Evolutionary conservation across 2,797 vertebrate genomes (phyloP).

Genomic region (Xenopus petersii): DNA sequence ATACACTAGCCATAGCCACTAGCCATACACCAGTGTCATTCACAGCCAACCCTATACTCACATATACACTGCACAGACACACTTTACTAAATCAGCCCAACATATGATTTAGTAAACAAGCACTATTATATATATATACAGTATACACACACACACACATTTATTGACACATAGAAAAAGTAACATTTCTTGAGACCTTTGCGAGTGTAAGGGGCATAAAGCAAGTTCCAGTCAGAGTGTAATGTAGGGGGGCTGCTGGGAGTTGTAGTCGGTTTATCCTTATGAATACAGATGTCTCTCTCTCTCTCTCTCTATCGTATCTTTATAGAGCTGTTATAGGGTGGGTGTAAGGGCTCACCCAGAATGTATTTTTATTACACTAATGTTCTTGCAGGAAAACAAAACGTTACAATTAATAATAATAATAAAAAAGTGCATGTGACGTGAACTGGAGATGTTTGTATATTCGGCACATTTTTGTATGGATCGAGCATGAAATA

Average conservation of each 20-base stretch:
- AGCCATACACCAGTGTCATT: too few species aligned
- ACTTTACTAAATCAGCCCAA: too few species aligned
- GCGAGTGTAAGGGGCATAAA: too few species aligned
- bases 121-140: too few species aligned
- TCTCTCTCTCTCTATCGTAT: conserved; percentile 23
- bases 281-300: neutral
- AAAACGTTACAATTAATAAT: neutral
- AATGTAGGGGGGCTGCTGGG: neutral
- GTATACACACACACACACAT: too few species aligned
- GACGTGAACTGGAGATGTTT: conserved; percentile 34
- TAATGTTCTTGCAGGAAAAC: conserved; percentile 41
- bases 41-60: too few species aligned
- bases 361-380: conserved; percentile 47
- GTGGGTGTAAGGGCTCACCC: conserved; percentile 20
- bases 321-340: conserved; percentile 37
- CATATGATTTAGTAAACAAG: too few species aligned
- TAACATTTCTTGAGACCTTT: too few species aligned
- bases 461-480: conserved; percentile 44
- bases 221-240: neutral
- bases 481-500: conserved; percentile 41
- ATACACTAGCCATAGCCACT: too few species aligned
- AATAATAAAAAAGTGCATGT: conserved; percentile 19
- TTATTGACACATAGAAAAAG: too few species aligned
- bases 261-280: neutral
- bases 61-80: too few species aligned